Evolutionary conservation across 2,113 vertebrate genomes (phyloP), one percentile per base, ranked within the genome.

Genomic region (Sylvilagus bachmani): DNA sequence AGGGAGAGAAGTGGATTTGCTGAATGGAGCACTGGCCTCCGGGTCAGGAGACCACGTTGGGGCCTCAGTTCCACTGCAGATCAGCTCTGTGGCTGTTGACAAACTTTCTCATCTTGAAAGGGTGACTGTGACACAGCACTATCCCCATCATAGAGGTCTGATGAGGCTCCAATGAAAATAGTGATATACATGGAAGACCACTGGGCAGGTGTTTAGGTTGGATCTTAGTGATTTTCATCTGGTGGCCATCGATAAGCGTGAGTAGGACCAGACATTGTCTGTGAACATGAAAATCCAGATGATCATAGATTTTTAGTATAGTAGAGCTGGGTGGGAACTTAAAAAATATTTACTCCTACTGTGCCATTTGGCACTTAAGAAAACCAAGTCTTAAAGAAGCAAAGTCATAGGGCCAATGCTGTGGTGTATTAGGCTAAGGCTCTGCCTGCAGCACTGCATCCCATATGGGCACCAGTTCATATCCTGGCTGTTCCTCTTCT

Each of bases 1-100:
- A 0, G 0, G 25, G 10, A 12, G 36, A 77, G 55, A 10, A 4
- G 11, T 21, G 29, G 62, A 16, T n/a, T 61, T 67, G 27, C 64
- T 3, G 21, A 83, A 12, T 1, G 27, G 27, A 21, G 4, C 5
- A 2, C 38, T 2, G 21, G 22, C 25, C 51, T 91, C 16, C 0
- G 44, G 38, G 61, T 78, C 66, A 22, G 33, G 36, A 38, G 36
- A 7, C 21, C 4, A 24, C 67, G 33, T 22, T 14, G n/a, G 10
- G 71, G 33, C 31, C 10, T 78, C 17, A 44, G 21, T 29, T 36
- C 33, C 66, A 36, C 27, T 13, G 3, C 58, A 7, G 31, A 24
- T n/a, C 33, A 49, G 33, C 73, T 49, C 27, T 29, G 5, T 64
- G 55, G 33, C 12, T 14, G 53, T 36, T 31, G 31, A 38, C 25